Conservation (phyloP, 1,140 invertebrate genomes). For the Brachionus asplanchnoidis region DNA sequence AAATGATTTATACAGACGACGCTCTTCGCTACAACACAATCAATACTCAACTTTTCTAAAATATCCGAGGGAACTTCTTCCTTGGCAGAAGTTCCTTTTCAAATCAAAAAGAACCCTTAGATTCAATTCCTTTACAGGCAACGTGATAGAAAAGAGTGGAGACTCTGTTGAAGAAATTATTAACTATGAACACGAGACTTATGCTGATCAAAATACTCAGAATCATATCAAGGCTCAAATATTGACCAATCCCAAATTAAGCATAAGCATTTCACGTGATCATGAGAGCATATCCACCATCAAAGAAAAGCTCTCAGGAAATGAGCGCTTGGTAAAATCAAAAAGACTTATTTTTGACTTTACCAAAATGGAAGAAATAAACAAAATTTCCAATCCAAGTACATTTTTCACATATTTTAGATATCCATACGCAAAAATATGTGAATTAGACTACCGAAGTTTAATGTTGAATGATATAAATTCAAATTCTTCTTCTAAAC, state of each 20-base stretch:
- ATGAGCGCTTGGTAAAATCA: neutral
- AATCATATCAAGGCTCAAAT: neutral
- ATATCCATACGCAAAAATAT: slow-evolving; percentile 8
- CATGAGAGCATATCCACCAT: neutral
- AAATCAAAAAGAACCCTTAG: neutral
- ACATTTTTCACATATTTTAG: neutral
- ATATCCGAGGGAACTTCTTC: neutral
- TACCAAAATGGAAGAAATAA: neutral
- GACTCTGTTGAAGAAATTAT: neutral
- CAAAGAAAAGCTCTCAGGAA: neutral
- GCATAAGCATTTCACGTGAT: neutral
- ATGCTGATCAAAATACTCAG: neutral
- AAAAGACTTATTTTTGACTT: neutral
- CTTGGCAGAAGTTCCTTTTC: neutral
- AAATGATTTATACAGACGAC: neutral
- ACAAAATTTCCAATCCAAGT: neutral
- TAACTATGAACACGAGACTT: neutral
- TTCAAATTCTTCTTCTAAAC: neutral
- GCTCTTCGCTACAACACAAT: neutral
- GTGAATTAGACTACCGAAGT: neutral
- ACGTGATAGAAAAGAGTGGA: neutral
- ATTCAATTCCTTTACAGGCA: neutral
- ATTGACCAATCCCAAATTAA: neutral
- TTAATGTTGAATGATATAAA: neutral
- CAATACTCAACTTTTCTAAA: neutral